Base-by-base conservation (phyloP, 2,113 vertebrate species). In the Mus musculus region DNA sequence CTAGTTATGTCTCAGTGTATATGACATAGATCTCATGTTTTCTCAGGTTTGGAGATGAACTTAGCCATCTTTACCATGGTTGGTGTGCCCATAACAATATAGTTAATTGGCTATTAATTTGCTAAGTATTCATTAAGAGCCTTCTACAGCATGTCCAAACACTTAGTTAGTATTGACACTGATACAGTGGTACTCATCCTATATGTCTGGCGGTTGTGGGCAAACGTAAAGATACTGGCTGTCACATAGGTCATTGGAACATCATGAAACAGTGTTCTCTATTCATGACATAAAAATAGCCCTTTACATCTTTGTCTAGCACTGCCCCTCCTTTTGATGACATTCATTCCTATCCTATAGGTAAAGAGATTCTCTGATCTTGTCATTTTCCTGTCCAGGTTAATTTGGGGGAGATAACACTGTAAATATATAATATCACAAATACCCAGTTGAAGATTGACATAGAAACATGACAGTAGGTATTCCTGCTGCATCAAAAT, bases 81-180 rank as follows among this genome's bases (percentile, higher is more conserved):
- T 9, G 5, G 46, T 77, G 65, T 71, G 49, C 52, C 76, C 52
- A 65, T 89, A 76, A 71, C 63, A 82, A 36, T 93, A 77, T 94
- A 95, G 56, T 89, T 56, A 90, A 86, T 46, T 90, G 80, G 52
- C 72, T 91, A 82, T 88, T 97, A 42, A 93, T 61, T 91, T 96
- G 90, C 93, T 54, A 86, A n/a, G 61, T 94, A 80, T 72, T 77
- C 92, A 71, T 89, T 89, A 93, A 84, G 61, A 75, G 61, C 78
- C 78, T 69, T 69, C 59, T 78, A 89, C 91, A 93, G 19, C 59
- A 85, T 85, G 11, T 92, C 46, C 52, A 86, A 85, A 93, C 36
- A 93, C 36, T 80, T 95, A 85, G 65, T 90, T 97, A 85, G 39
- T 88, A 88, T 63, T 85, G 84, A 90, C 4, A 81, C 61, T 30